phyloP scores from a whole-genome alignment of 64 coral and sea anemone species.

The Porites lutea region DNA sequence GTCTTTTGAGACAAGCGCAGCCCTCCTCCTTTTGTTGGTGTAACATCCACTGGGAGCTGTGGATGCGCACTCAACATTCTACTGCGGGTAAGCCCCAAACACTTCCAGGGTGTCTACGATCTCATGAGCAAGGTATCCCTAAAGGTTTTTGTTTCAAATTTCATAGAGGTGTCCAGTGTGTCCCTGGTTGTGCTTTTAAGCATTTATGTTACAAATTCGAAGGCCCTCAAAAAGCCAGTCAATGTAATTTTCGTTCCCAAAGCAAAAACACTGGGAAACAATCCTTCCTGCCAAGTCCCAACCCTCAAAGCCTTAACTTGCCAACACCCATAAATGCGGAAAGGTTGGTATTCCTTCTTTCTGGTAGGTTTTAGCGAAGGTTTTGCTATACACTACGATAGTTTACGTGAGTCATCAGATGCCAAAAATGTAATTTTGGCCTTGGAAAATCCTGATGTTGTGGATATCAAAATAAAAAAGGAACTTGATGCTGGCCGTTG shows the following conservation, averaged over 20 bases:
- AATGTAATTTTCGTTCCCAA: constrained; percentile 29
- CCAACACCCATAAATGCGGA: background rate
- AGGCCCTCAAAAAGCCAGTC: background rate
- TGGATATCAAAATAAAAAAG: too few relatives aligned
- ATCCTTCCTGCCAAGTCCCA: background rate
- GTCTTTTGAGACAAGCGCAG: background rate
- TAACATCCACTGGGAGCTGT: constrained; percentile 14
- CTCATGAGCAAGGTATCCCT: background rate
- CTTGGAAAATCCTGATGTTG: too few relatives aligned
- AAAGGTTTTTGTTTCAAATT: constrained; percentile 9
- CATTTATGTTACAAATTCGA: constrained; percentile 13
- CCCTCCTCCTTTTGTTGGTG: constrained; percentile 1
- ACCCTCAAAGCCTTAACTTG: background rate
- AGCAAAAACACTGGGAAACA: background rate
- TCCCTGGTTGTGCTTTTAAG: constrained; percentile 15
- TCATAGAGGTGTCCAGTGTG: background rate
- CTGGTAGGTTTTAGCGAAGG: too few relatives aligned
- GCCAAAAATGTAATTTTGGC: too few relatives aligned
- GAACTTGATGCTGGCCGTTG: too few relatives aligned
- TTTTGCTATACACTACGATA: too few relatives aligned
- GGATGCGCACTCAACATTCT: background rate
- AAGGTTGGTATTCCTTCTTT: too few relatives aligned
- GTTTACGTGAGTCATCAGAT: too few relatives aligned
- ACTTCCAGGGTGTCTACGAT: too few relatives aligned
- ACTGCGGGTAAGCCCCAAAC: background rate